Percentiles rank a stretch among this genome's conserved stretches.
Conservation (phyloP, 2,113 vertebrate species). For the Dicerorhinus sumatrensis region DNA sequence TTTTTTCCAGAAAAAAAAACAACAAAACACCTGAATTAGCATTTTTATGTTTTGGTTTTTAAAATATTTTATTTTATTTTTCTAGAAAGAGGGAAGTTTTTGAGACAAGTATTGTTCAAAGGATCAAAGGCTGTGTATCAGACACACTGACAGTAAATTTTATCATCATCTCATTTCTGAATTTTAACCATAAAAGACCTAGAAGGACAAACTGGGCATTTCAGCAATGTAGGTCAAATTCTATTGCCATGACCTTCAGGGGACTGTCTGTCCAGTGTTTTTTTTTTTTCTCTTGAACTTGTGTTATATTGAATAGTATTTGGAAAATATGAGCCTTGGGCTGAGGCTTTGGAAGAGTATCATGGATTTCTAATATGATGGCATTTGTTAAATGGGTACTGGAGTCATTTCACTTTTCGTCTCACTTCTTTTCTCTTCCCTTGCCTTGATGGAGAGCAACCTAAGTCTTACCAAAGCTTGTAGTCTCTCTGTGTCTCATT, state of each 20-base stretch:
- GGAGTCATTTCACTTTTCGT: not conserved
- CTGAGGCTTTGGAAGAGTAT: not conserved
- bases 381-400: not conserved
- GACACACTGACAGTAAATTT: not conserved
- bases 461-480: not conserved
- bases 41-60: constrained; percentile 19
- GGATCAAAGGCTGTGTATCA: not conserved
- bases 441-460: not conserved
- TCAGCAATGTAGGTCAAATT: constrained; percentile 46
- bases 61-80: constrained; percentile 18
- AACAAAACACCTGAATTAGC: not conserved
- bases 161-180: not conserved
- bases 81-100: not conserved
- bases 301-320: not conserved
- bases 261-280: not conserved
- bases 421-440: not conserved
- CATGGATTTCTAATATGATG: not conserved
- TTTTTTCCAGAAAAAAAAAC: not conserved
- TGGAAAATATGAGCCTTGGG: not conserved
- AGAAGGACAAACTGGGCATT: not conserved
- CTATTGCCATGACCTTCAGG: not conserved
- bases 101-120: not conserved
- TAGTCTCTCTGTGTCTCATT: not conserved
- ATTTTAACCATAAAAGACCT: constrained; percentile 27
- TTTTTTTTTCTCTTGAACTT: constrained; percentile 38